Evolutionary conservation across 2,797 vertebrate species (phyloP).

Genomic region (Delichon dasypus): DNA sequence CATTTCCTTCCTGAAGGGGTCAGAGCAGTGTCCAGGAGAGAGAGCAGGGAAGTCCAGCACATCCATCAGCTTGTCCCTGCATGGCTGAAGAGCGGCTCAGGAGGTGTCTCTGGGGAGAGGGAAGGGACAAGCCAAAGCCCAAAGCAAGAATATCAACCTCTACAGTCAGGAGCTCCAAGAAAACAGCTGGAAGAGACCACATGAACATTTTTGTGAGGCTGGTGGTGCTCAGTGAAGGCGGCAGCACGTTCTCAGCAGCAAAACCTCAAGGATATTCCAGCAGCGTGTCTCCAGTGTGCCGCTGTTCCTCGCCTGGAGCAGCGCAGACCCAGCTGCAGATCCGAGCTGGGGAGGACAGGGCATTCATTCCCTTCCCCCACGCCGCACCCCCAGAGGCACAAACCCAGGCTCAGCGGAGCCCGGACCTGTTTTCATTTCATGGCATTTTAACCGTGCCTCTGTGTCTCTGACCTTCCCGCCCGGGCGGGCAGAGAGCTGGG

Average conservation of each 20-base stretch:
- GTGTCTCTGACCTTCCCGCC: neutral
- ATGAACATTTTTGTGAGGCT: neutral
- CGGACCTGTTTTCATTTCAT: neutral
- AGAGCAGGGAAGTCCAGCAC: neutral
- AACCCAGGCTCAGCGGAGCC: neutral
- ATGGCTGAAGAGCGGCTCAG: neutral
- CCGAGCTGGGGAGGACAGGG: accelerated
- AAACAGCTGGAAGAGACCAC: neutral
- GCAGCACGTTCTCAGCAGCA: neutral
- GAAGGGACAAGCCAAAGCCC: neutral
- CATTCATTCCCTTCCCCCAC: neutral
- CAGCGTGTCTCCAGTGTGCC: accelerated
- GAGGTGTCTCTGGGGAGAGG: neutral
- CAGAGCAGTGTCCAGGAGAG: neutral
- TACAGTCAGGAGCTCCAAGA: neutral
- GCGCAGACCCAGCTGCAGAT: neutral
- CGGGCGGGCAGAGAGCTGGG: neutral
- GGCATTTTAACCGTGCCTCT: neutral
- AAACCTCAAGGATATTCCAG: neutral
- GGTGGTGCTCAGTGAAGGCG: neutral
- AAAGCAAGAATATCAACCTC: neutral
- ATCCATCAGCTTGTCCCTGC: neutral
- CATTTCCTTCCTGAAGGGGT: neutral
- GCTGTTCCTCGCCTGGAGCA: neutral
- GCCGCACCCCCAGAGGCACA: accelerated